A percentile compares a stretch with the other conserved stretches of the same genome.
phyloP scores from a whole-genome alignment of 2,888 invertebrate species.

The Calliphora vomitoria region DNA sequence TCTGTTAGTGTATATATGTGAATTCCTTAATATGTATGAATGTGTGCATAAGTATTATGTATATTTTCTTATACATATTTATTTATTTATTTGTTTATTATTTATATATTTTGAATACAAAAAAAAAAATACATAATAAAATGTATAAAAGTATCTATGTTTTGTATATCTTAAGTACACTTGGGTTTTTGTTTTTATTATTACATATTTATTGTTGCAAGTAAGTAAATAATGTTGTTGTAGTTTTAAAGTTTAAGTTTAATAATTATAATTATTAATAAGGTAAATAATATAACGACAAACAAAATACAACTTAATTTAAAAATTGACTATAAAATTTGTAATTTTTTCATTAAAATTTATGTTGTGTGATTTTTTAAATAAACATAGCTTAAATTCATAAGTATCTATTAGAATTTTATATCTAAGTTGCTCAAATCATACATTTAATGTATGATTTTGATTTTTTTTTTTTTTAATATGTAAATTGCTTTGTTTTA shows the following conservation, averaged over 20 bases:
- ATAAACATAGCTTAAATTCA: conserved; percentile 43
- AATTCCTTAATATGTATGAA: too few species aligned
- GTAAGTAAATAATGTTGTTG: conserved; percentile 69
- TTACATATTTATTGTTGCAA: conserved; percentile 58
- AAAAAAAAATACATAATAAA: conserved; percentile 52
- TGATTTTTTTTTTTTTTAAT: conserved; percentile 18
- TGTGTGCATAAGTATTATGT: too few species aligned
- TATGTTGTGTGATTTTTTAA: conserved; percentile 20
- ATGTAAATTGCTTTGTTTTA: conserved; percentile 16
- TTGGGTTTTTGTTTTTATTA: conserved; percentile 42
- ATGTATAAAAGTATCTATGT: conserved; percentile 31
- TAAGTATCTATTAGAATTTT: conserved; percentile 34
- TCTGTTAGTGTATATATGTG: conserved; percentile 63
- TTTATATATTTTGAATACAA: too few species aligned
- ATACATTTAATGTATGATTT: conserved; percentile 16
- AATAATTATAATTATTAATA: not conserved
- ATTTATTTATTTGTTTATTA: conserved; percentile 21
- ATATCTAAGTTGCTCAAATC: conserved; percentile 3
- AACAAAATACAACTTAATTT: conserved; percentile 46
- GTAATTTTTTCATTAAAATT: conserved; percentile 47
- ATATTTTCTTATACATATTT: too few species aligned
- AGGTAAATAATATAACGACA: conserved; percentile 35
- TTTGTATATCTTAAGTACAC: conserved; percentile 67
- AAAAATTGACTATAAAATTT: conserved; percentile 72
- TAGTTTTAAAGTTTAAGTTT: conserved; percentile 55